phyloP scores from a whole-genome alignment of 2,888 invertebrate genomes.

The Hydroisotoma schaefferi region DNA sequence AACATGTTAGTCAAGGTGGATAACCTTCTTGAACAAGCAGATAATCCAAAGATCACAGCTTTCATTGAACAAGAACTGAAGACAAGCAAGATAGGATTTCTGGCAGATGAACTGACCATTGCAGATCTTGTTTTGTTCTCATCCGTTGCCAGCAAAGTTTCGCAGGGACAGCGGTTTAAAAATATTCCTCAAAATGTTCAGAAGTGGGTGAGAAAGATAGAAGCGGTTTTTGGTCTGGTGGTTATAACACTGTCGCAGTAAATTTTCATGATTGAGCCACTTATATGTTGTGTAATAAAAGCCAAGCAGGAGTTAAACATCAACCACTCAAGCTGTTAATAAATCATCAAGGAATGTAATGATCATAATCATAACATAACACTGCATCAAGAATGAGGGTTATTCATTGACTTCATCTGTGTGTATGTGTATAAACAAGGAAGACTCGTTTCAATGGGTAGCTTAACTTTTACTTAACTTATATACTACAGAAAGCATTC shows the following conservation, averaged over 20 bases:
- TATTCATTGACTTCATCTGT: too few species aligned
- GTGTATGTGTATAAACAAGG: too few species aligned
- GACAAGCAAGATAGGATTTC: neutral
- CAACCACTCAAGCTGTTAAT: neutral
- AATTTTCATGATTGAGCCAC: too few species aligned
- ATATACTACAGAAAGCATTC: too few species aligned
- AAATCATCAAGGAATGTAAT: neutral
- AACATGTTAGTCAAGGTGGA: slow-evolving; percentile 3
- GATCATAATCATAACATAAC: neutral
- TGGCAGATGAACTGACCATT: neutral
- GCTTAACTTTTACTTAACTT: too few species aligned
- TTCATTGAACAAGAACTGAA: slow-evolving; percentile 2
- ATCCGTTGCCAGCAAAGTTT: slow-evolving; percentile 3
- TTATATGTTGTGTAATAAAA: too few species aligned
- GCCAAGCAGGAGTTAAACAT: too few species aligned
- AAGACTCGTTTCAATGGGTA: too few species aligned
- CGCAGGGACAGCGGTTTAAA: neutral
- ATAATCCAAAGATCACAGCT: neutral
- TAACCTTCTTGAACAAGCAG: neutral
- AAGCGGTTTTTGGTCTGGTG: neutral
- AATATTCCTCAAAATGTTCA: slow-evolving; percentile 1
- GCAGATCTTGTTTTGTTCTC: slow-evolving; percentile 11
- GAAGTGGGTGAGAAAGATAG: neutral
- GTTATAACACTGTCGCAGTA: neutral
- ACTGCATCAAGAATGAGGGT: too few species aligned